These are phyloP conservation scores for Cynodonichthys magdalenae DNA, from an alignment of 2,797 vertebrate species.

Conservation along the genomic window DNA sequence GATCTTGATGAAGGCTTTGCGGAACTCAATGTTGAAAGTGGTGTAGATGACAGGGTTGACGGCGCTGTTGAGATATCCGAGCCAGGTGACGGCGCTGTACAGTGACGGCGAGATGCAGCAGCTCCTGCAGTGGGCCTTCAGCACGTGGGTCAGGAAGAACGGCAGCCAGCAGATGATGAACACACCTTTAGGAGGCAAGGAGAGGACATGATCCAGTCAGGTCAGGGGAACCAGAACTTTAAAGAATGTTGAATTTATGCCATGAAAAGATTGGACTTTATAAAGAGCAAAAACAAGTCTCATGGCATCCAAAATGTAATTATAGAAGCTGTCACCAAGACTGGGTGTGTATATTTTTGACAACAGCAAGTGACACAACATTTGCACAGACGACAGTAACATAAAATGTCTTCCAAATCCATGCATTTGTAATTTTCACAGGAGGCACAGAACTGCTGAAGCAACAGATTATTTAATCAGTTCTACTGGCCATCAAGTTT, in stretches of 20 bases:
- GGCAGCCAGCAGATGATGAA: slow-evolving; percentile 87
- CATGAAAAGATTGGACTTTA: neutral
- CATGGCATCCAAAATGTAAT: no score
- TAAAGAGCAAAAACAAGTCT: no score
- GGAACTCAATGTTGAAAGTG: slow-evolving; percentile 84
- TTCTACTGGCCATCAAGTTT: neutral
- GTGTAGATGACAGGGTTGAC: slow-evolving; percentile 85
- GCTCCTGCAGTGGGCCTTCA: slow-evolving; percentile 81
- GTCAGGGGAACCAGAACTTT: no score
- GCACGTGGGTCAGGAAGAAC: slow-evolving; percentile 83
- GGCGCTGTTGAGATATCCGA: slow-evolving; percentile 82
- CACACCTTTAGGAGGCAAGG: slow-evolving; percentile 66
- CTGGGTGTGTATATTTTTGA: neutral
- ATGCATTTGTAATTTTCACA: slow-evolving; percentile 11
- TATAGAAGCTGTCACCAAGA: neutral
- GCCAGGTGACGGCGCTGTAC: slow-evolving; percentile 82
- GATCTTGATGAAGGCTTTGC: slow-evolving; percentile 84
- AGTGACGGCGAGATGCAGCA: slow-evolving; percentile 81
- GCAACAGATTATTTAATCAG: neutral
- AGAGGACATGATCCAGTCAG: neutral
- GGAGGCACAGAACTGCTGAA: slow-evolving; percentile 14
- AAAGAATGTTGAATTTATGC: neutral
- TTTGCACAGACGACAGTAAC: neutral
- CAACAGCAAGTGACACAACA: neutral
- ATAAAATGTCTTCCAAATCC: neutral